Percentiles rank a stretch among this genome's conserved stretches.
Conservation (phyloP, 2,113 vertebrate genomes). For the Tragulus kanchil region DNA sequence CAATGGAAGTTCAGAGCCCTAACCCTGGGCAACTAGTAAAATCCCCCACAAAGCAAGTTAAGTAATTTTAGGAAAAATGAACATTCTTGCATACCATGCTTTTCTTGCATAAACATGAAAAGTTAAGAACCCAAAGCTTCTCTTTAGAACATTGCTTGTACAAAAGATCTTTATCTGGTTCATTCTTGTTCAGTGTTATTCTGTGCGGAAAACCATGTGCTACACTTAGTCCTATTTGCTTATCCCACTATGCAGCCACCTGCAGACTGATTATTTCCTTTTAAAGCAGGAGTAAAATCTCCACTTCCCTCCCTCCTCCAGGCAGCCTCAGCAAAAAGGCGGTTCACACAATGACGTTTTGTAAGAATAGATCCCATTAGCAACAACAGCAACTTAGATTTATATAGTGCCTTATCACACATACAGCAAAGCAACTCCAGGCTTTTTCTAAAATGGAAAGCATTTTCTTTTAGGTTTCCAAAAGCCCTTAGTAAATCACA, state of each 20-base stretch:
- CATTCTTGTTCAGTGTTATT: conserved; percentile 57
- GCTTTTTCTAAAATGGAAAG: conserved; percentile 65
- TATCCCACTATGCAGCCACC: conserved; percentile 66
- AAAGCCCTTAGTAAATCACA: conserved; percentile 38
- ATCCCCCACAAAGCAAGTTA: neutral
- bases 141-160: conserved; percentile 52
- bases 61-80: neutral
- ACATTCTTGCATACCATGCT: conserved; percentile 18
- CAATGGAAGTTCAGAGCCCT: neutral
- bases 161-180: conserved; percentile 69
- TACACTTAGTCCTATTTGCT: conserved; percentile 68
- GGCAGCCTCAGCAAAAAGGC: conserved; percentile 69
- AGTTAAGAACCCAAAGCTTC: conserved; percentile 48
- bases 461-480: conserved; percentile 54
- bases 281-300: conserved; percentile 72
- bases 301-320: neutral
- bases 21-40: neutral
- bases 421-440: conserved; percentile 36
- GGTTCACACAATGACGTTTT: conserved; percentile 54
- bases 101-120: conserved; percentile 70
- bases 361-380: conserved; percentile 63
- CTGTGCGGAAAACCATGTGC: conserved; percentile 51
- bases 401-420: conserved; percentile 58
- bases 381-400: conserved; percentile 72
- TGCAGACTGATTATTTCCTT: conserved; percentile 72